Conservation (phyloP, 1,140 invertebrate genomes). For the Microvelia longipes region DNA sequence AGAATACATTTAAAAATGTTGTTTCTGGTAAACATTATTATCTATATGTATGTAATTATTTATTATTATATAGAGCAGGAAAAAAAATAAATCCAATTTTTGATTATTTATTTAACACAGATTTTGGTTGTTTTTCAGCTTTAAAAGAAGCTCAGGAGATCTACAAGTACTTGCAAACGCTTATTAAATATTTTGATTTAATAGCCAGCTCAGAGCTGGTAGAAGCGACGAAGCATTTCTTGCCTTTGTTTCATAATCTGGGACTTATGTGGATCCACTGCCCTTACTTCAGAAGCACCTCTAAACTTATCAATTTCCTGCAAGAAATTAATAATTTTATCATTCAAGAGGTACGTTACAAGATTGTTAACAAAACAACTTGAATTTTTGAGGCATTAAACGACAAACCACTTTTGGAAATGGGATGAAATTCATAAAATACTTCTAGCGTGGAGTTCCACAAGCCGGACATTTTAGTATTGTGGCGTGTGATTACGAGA, state of each 20-base stretch:
- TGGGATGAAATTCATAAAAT: too few relatives aligned
- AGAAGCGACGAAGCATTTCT: conserved; percentile 42
- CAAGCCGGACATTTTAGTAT: too few relatives aligned
- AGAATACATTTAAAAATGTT: conserved; percentile 46
- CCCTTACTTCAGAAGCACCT: conserved; percentile 60
- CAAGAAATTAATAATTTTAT: conserved; percentile 61
- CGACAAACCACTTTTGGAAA: too few relatives aligned
- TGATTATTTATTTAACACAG: too few relatives aligned
- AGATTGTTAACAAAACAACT: too few relatives aligned
- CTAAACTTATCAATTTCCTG: conserved; percentile 52
- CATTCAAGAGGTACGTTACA: conserved; percentile 43
- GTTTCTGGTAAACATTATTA: conserved; percentile 36
- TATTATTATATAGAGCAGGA: too few relatives aligned
- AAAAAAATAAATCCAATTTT: too few relatives aligned
- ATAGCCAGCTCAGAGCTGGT: conserved; percentile 53
- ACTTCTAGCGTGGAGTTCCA: too few relatives aligned
- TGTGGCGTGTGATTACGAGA: too few relatives aligned
- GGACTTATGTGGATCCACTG: conserved; percentile 72
- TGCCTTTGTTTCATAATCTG: conserved; percentile 51
- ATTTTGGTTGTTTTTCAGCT: conserved; percentile 26
- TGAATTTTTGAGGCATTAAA: too few relatives aligned
- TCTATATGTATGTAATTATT: too few relatives aligned
- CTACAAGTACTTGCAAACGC: conserved; percentile 42
- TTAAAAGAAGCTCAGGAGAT: conserved; percentile 47
- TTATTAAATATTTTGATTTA: conserved; percentile 45